phyloP scores from a whole-genome alignment of 2,113 vertebrate genomes.

The Cynopterus brachyotis region DNA sequence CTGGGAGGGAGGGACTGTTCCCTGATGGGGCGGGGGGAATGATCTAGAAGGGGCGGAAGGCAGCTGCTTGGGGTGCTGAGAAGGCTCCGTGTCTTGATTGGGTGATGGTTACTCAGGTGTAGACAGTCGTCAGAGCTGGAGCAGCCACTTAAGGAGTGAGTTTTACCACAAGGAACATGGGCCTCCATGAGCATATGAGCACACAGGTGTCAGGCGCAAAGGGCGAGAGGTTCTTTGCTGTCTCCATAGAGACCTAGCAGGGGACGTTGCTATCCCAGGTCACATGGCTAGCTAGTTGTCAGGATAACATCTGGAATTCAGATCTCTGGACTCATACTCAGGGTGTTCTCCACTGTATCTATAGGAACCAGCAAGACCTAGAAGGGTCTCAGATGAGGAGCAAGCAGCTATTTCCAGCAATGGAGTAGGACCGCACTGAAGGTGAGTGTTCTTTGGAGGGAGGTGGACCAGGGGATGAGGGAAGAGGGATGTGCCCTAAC shows the following conservation, averaged over 20 bases:
- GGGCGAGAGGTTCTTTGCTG: not conserved
- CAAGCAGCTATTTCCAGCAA: not conserved
- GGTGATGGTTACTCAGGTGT: not conserved
- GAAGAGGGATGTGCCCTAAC: not conserved
- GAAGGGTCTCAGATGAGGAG: accelerated
- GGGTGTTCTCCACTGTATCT: not conserved
- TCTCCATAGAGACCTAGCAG: not conserved
- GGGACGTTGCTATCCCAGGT: not conserved
- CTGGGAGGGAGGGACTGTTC: too few relatives aligned
- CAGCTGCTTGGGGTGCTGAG: not conserved
- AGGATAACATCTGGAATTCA: not conserved
- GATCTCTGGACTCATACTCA: not conserved
- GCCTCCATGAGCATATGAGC: not conserved
- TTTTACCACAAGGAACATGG: accelerated
- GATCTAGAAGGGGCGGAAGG: not conserved
- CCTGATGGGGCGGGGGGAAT: not conserved
- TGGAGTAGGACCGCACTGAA: accelerated
- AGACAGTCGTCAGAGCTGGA: not conserved
- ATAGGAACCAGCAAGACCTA: accelerated
- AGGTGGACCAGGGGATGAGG: not conserved
- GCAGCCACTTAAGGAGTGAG: not conserved
- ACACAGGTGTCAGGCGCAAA: too few relatives aligned
- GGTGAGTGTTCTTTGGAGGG: constrained; percentile 31
- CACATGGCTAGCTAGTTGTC: not conserved
- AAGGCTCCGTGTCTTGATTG: not conserved